These are phyloP conservation scores for Andrena bucephala DNA, from an alignment of 2,888 invertebrate species.

Conservation along the genomic window DNA sequence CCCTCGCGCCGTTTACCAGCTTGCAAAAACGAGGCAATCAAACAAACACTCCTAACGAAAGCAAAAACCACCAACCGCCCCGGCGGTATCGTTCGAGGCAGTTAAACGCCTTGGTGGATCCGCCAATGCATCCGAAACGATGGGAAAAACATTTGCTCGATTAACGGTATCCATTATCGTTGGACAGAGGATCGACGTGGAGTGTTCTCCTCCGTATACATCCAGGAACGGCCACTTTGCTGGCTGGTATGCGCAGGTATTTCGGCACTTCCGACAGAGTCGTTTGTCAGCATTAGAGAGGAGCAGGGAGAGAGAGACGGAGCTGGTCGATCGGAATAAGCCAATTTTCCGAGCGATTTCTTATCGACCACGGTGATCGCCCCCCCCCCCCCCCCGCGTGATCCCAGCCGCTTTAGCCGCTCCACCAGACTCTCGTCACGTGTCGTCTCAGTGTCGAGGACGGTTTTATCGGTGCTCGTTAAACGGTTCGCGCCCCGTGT, in stretches of 20 bases:
- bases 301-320: conserved; percentile 55
- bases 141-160: conserved; percentile 13
- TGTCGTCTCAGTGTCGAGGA: conserved; percentile 48
- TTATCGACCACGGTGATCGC: conserved; percentile 79
- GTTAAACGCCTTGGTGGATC: not conserved
- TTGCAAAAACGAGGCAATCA: too few species aligned
- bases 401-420: conserved; percentile 45
- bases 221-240: conserved; percentile 46
- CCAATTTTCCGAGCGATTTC: conserved; percentile 83
- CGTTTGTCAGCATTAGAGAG: conserved; percentile 79
- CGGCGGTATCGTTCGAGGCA: too few species aligned
- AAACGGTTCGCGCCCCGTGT: conserved; percentile 31
- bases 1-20: too few species aligned
- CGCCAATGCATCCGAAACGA: not conserved
- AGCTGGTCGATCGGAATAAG: conserved; percentile 80
- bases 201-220: conserved; percentile 16
- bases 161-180: conserved; percentile 35
- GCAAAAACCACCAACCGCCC: too few species aligned
- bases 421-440: conserved; percentile 51
- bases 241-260: conserved; percentile 60
- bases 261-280: conserved; percentile 75
- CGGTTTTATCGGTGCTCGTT: conserved; percentile 54
- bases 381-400: conserved; percentile 51
- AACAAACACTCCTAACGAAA: too few species aligned
- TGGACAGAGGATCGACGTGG: conserved; percentile 20